phyloP scores from a whole-genome alignment of 2,797 vertebrate genomes.

The Anolis apletophallus region DNA sequence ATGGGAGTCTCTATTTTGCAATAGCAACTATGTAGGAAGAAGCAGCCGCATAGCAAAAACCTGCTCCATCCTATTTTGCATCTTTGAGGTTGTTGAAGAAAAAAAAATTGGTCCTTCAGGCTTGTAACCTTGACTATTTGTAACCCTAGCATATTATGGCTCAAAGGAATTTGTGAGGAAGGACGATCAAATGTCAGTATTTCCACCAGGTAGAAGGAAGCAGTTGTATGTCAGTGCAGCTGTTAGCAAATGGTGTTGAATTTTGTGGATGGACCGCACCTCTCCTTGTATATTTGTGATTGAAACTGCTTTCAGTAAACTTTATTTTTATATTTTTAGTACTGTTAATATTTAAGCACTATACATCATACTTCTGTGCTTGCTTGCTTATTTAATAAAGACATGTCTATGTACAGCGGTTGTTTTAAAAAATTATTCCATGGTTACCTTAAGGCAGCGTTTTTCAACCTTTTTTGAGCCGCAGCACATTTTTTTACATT shows the following conservation, averaged over 20 bases:
- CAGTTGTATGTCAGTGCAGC: constrained; percentile 60
- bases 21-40: no score
- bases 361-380: constrained; percentile 69
- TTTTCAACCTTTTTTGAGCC: no score
- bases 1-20: no score
- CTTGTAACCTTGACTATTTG: neutral
- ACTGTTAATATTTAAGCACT: constrained; percentile 71
- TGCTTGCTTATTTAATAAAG: constrained; percentile 81
- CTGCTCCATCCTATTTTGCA: neutral
- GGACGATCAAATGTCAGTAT: constrained; percentile 56
- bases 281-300: constrained; percentile 71
- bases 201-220: constrained; percentile 55
- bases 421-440: constrained; percentile 17
- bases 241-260: constrained; percentile 60
- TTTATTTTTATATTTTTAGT: constrained; percentile 83
- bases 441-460: neutral
- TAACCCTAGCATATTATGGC: constrained; percentile 44
- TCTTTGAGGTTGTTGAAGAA: neutral
- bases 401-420: constrained; percentile 62
- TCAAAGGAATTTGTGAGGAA: constrained; percentile 51
- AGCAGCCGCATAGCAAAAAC: neutral
- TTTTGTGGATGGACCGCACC: constrained; percentile 67
- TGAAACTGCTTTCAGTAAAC: constrained; percentile 77
- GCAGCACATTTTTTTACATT: no score
- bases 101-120: neutral